Conservation (phyloP, 2,797 vertebrate genomes). For the Lateolabrax maculatus region DNA sequence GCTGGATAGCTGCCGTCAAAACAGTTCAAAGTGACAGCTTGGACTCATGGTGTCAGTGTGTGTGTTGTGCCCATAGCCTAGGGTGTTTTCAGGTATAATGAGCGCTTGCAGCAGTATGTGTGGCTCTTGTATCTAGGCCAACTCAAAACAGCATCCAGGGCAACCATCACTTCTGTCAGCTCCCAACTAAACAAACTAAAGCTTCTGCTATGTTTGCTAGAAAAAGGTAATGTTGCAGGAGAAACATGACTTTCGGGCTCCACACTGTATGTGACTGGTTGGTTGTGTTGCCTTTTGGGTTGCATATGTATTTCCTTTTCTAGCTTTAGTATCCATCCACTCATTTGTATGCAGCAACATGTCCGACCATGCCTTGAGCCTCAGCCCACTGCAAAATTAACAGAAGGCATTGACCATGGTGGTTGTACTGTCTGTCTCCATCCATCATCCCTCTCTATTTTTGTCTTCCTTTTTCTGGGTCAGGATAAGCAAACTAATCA, state of each 20-base stretch:
- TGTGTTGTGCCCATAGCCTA: slow-evolving; percentile 22
- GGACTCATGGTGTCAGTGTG: slow-evolving; percentile 26
- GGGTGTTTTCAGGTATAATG: slow-evolving; percentile 65
- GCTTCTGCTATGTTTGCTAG: slow-evolving; percentile 28
- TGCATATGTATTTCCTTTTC: slow-evolving; percentile 16
- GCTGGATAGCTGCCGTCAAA: slow-evolving; percentile 64
- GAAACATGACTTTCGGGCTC: slow-evolving; percentile 25
- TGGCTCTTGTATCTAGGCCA: slow-evolving; percentile 61
- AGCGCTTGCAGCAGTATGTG: slow-evolving; percentile 45
- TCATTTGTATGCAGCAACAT: slow-evolving; percentile 20
- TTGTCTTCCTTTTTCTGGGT: slow-evolving; percentile 27
- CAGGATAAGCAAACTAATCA: slow-evolving; percentile 33
- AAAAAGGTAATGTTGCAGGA: slow-evolving; percentile 38
- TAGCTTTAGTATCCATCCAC: slow-evolving; percentile 14
- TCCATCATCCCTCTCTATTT: slow-evolving; percentile 43
- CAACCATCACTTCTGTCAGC: slow-evolving; percentile 42
- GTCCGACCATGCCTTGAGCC: slow-evolving; percentile 15
- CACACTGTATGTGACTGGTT: background rate
- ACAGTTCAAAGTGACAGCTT: slow-evolving; percentile 72
- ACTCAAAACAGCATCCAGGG: slow-evolving; percentile 33
- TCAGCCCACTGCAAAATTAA: slow-evolving; percentile 27
- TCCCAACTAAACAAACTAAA: slow-evolving; percentile 17
- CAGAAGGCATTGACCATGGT: slow-evolving; percentile 14
- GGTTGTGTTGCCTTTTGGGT: slow-evolving; percentile 31
- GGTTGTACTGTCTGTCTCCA: slow-evolving; percentile 29